Evolutionary conservation across 2,797 vertebrate species (phyloP), one percentile per base, ranked within the genome.

Genomic region (Limosa lapponica): DNA sequence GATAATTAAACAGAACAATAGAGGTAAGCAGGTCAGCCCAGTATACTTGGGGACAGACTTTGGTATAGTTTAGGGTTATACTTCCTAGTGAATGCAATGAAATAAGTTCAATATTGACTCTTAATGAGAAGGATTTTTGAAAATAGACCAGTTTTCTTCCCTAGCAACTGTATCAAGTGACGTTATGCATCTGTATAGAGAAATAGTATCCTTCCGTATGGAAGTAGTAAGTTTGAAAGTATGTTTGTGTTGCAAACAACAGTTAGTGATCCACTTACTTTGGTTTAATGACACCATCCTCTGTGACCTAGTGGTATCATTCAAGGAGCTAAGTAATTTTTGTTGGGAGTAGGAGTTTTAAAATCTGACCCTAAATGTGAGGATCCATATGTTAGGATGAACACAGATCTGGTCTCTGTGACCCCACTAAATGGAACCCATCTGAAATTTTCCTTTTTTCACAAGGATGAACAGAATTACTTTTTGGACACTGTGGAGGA

Each of bases 21-120:
- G 87, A 80, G 70, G 79, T 85, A 77, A 96, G 34, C 64, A 92
- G 82, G 65, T 86, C 89, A 94, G 48, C 64, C 71, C n/a, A 55
- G 59, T 27, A 17, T 77, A 52, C 36, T 4, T 4, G n/a, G 43
- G 25, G 16, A 81, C 15, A 70, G 81, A 91, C 24, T 80, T 69
- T 84, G 51, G 30, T 73, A 18, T 67, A 73, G 16, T 13, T 90
- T 69, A 80, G 55, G 36, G 27, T 72, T 89, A 55, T 67, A 34
- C 30, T 78, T 91, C 32, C 13, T 55, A n/a, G 32, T 49, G 62
- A 61, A 72, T 82, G n/a, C 73, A 77, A 41, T 59, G 32, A 71
- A 93, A 69, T 27, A 75, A 89, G n/a, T 67, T 82, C 4, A 3
- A 44, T 84, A 84, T 11, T 69, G 72, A 57, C 17, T 80, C 39